Conservation (phyloP, 2,113 vertebrate genomes). For the Chaenocephalus aceratus region DNA sequence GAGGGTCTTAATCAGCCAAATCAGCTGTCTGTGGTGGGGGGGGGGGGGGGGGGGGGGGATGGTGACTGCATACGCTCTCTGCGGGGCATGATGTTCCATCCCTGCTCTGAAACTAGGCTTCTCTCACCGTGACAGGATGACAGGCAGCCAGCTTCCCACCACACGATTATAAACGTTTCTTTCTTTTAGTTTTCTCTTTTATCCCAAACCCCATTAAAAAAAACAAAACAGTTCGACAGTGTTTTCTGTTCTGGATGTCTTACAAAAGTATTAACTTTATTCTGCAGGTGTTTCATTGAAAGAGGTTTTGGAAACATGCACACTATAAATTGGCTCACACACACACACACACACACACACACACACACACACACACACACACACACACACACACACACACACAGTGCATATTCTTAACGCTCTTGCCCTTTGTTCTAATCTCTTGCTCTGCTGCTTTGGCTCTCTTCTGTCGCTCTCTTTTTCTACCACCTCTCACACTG, state of each 20-base stretch:
- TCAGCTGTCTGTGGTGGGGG: conserved; percentile 31
- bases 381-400: too few relatives aligned
- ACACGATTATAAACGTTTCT: conserved; percentile 7
- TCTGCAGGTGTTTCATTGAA: neutral
- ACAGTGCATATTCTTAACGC: neutral
- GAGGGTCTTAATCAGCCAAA: conserved; percentile 45
- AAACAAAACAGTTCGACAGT: neutral
- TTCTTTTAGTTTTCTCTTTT: neutral
- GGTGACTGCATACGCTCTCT: conserved; percentile 24
- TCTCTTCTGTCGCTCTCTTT: conserved; percentile 39
- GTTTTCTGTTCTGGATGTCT: too few relatives aligned
- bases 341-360: too few relatives aligned
- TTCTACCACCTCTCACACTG: conserved; percentile 48
- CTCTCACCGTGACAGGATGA: conserved; percentile 34
- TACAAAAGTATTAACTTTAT: neutral
- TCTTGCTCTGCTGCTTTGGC: conserved; percentile 46
- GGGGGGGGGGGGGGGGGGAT: conserved; percentile 18
- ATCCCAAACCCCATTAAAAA: neutral
- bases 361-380: neutral
- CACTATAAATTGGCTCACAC: neutral
- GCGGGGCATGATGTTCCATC: conserved; percentile 3
- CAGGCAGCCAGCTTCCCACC: conserved; percentile 14
- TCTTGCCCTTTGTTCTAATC: conserved; percentile 40
- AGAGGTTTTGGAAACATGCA: neutral
- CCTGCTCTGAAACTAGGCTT: conserved; percentile 29